Evolutionary conservation across 1,140 invertebrate species (phyloP).

Genomic region (Cylas formicarius): DNA sequence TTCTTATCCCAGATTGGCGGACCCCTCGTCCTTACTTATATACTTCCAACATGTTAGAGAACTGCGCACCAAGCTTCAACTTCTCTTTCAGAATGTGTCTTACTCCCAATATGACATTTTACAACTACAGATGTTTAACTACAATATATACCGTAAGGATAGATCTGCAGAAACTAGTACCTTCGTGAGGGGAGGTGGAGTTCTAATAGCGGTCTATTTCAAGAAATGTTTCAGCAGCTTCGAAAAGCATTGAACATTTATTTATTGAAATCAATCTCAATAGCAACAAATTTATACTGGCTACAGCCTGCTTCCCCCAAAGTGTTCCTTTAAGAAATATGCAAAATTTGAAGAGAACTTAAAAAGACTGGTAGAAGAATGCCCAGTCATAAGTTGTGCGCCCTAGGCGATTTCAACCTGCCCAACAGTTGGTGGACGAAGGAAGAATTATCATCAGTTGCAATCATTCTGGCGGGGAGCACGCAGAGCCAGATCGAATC

Average conservation of each 20-base stretch:
- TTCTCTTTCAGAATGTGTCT: no score
- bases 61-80: no score
- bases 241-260: slow-evolving; percentile 1
- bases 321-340: no score
- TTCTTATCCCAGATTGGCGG: no score
- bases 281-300: slow-evolving; percentile 1
- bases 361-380: no score
- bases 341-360: no score
- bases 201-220: neutral
- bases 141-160: no score
- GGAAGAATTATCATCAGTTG: neutral
- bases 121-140: slow-evolving; percentile 5
- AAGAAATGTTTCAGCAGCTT: neutral
- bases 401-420: slow-evolving; percentile 3
- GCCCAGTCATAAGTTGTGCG: no score
- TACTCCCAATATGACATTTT: slow-evolving; percentile 2
- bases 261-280: slow-evolving; percentile 6
- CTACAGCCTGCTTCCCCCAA: slow-evolving; percentile 3
- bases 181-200: neutral
- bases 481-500: slow-evolving; percentile 1
- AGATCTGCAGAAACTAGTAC: no score
- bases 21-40: slow-evolving; percentile 1
- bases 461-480: neutral
- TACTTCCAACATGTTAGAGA: slow-evolving; percentile 2
- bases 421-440: slow-evolving; percentile 9